Evolutionary conservation across 1,140 invertebrate genomes (phyloP).

Genomic region (Drosophila eugracilis): DNA sequence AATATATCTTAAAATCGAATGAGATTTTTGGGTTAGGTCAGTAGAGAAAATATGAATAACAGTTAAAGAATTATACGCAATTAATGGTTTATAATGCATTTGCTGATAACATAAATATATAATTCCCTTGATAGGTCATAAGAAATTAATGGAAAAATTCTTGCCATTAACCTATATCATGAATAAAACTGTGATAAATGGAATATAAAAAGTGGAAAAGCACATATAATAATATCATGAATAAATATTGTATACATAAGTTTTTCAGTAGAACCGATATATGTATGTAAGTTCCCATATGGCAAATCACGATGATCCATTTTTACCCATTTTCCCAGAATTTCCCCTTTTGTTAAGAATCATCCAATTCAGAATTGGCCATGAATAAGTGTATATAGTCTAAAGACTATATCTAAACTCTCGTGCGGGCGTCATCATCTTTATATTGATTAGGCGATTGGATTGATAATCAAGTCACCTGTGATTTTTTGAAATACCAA

Average conservation of each 20-base stretch:
- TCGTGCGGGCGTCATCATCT: constrained; percentile 26
- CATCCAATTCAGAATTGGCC: constrained; percentile 3
- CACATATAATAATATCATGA: neutral
- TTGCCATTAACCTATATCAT: too few relatives aligned
- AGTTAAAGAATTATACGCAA: neutral
- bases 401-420: neutral
- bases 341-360: neutral
- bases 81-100: neutral
- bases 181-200: too few relatives aligned
- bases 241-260: neutral
- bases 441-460: constrained; percentile 21
- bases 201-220: neutral
- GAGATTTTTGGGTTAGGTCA: too few relatives aligned
- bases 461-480: constrained; percentile 15
- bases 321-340: constrained; percentile 9
- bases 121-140: neutral
- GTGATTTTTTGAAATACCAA: constrained; percentile 11
- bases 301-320: constrained; percentile 8
- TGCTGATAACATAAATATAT: neutral
- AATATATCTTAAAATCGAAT: neutral
- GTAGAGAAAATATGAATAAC: neutral
- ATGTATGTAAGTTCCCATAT: too few relatives aligned
- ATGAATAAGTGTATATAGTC: constrained; percentile 6
- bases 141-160: neutral
- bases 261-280: neutral